Conservation (phyloP, 2,113 vertebrate species). For the Electrona antarctica region DNA sequence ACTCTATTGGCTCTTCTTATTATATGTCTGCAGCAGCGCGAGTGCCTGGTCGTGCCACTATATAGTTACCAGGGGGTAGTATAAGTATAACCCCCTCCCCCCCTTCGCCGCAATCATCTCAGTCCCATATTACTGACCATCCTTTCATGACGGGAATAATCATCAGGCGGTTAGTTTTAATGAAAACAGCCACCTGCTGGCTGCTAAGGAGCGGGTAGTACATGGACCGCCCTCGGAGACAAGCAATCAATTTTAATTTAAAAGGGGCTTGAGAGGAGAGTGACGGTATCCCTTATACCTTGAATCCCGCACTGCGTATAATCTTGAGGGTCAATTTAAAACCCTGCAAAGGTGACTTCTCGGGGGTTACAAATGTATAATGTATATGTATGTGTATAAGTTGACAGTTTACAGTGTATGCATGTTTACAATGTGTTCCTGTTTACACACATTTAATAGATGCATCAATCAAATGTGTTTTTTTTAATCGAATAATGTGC, state of each 20-base stretch:
- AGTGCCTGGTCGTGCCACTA: conserved; percentile 51
- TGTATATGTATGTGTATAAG: no score
- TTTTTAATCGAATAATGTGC: conserved; percentile 19
- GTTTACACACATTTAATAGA: background rate
- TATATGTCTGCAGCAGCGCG: conserved; percentile 44
- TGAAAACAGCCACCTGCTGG: conserved; percentile 74
- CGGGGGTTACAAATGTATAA: no score
- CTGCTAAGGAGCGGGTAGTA: conserved; percentile 38
- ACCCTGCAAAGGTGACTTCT: no score
- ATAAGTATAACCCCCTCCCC: conserved; percentile 21
- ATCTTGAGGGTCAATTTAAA: no score
- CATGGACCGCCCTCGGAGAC: conserved; percentile 48
- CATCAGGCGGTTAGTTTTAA: conserved; percentile 75
- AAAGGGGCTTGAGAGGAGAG: conserved; percentile 53
- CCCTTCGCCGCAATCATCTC: conserved; percentile 65
- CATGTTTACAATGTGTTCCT: no score
- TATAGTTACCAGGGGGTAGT: conserved; percentile 80
- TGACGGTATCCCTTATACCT: conserved; percentile 33
- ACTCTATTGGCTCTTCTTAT: conserved; percentile 72
- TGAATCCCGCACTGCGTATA: background rate
- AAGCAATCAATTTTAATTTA: conserved; percentile 33
- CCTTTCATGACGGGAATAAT: conserved; percentile 78
- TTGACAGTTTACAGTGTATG: no score
- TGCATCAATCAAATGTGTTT: conserved; percentile 18
- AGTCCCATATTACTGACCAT: conserved; percentile 63